Evolutionary conservation across 2,888 invertebrate genomes (phyloP).

Genomic region (Helobdella robusta): DNA sequence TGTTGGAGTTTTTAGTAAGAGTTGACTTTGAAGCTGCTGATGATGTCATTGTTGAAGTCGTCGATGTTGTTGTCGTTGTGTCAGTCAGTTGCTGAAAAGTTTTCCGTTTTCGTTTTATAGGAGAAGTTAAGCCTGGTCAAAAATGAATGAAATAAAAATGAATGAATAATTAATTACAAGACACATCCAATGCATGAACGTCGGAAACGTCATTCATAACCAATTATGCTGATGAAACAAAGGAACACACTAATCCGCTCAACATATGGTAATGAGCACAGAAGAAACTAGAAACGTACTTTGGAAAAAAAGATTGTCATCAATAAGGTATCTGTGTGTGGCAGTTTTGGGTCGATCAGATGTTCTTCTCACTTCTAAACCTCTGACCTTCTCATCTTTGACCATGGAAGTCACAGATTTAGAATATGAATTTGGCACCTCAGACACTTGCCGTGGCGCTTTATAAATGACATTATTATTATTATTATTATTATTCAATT

Average conservation of each 20-base stretch:
- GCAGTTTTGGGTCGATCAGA: constrained; percentile 25
- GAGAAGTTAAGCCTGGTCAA: not conserved
- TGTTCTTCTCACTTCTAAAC: constrained; percentile 12
- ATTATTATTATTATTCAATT: no score
- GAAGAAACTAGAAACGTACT: not conserved
- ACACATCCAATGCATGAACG: not conserved
- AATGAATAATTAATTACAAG: not conserved
- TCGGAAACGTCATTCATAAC: not conserved
- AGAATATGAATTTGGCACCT: no score
- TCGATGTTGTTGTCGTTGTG: no score
- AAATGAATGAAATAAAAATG: not conserved
- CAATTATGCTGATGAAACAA: not conserved
- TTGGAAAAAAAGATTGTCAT: constrained; percentile 18
- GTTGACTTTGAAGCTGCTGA: not conserved
- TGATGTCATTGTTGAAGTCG: no score
- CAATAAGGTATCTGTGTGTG: constrained; percentile 26
- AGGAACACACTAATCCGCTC: not conserved
- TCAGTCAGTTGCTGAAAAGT: not conserved
- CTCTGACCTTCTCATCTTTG: no score
- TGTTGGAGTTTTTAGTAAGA: not conserved
- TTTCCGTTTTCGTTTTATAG: constrained; percentile 8
- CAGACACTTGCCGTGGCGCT: no score
- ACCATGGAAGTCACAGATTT: no score
- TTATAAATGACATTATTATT: no score
- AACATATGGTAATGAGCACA: not conserved